Conservation (phyloP, 2,797 vertebrate genomes). For the Glossophaga mutica region DNA sequence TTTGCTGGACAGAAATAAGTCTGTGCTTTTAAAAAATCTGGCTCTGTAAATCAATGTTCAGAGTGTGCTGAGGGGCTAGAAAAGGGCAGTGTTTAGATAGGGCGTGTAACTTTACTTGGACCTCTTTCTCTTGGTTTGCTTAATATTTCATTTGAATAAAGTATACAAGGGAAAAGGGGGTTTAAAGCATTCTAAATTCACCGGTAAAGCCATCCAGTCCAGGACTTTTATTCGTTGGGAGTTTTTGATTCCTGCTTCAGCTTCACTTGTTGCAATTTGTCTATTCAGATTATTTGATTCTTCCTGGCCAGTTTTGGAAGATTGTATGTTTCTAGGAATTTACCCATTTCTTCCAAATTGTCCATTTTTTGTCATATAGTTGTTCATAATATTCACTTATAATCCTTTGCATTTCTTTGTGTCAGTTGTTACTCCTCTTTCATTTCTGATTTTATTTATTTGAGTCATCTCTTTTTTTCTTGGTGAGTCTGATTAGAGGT, state of each 20-base stretch:
- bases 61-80: neutral
- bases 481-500: neutral
- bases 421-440: neutral
- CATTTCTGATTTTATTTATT: neutral
- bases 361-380: neutral
- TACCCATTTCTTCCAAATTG: neutral
- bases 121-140: neutral
- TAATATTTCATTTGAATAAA: slow-evolving; percentile 23
- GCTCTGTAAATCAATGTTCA: neutral
- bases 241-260: neutral
- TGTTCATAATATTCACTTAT: neutral
- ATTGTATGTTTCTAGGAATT: neutral
- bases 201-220: neutral
- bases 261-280: neutral
- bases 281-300: neutral
- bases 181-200: neutral
- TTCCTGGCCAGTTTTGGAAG: neutral
- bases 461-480: neutral
- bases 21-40: neutral
- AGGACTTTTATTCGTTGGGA: neutral
- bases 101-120: neutral
- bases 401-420: neutral
- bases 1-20: neutral
- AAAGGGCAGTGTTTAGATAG: neutral
- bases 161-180: neutral